phyloP scores from a whole-genome alignment of 2,797 vertebrate genomes.

The Yasuhikotakia modesta region DNA sequence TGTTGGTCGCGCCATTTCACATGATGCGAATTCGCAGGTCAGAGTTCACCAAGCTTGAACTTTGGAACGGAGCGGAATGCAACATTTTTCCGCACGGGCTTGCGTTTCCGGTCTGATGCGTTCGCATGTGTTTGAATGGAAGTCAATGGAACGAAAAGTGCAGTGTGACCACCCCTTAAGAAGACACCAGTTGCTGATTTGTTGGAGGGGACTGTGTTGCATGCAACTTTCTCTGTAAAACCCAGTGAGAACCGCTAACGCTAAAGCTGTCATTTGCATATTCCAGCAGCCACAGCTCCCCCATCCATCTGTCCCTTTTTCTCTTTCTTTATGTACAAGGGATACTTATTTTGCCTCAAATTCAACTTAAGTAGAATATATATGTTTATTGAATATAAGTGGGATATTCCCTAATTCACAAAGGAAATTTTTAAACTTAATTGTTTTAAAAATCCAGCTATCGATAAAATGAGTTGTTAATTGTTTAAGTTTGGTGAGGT shows the following conservation, averaged over 20 bases:
- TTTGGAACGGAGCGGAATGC: too few relatives aligned
- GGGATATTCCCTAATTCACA: slow-evolving; percentile 40
- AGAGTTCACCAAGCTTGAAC: too few relatives aligned
- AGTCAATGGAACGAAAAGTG: too few relatives aligned
- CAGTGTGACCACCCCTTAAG: too few relatives aligned
- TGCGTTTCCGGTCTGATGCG: too few relatives aligned
- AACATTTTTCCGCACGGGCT: too few relatives aligned
- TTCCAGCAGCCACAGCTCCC: slow-evolving; percentile 10
- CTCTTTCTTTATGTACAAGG: neutral
- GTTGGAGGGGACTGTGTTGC: slow-evolving; percentile 30
- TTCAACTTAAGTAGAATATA: neutral
- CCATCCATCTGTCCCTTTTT: neutral
- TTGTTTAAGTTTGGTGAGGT: slow-evolving; percentile 46
- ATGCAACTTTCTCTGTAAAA: slow-evolving; percentile 21
- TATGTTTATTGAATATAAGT: neutral
- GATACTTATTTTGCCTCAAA: slow-evolving; percentile 5
- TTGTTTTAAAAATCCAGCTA: slow-evolving; percentile 44
- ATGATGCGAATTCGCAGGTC: too few relatives aligned
- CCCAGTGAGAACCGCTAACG: slow-evolving; percentile 23
- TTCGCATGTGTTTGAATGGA: too few relatives aligned
- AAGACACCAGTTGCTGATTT: slow-evolving; percentile 10
- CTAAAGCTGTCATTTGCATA: slow-evolving; percentile 31
- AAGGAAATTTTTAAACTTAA: slow-evolving; percentile 39
- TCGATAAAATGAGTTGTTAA: slow-evolving; percentile 49
- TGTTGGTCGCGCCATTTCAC: too few relatives aligned